Evolutionary conservation across 2,888 invertebrate genomes (phyloP).

Genomic region (Nomada fucata): DNA sequence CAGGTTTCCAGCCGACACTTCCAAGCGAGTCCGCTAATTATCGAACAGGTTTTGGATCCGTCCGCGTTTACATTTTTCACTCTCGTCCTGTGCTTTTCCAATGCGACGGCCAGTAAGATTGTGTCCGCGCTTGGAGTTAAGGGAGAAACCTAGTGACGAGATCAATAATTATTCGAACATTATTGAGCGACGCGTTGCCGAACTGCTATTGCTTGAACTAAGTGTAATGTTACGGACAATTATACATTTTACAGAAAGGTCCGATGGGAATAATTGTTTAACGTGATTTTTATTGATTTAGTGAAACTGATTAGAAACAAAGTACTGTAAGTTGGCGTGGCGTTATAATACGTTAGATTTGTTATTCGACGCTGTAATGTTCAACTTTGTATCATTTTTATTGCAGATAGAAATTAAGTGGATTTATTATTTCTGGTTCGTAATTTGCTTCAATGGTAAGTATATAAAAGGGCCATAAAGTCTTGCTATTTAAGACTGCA

Average conservation of each 20-base stretch:
- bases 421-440: too few relatives aligned
- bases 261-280: too few relatives aligned
- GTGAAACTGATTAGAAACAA: not conserved
- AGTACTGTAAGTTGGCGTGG: not conserved
- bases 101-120: not conserved
- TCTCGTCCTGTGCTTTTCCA: slow-evolving; percentile 13
- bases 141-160: not conserved
- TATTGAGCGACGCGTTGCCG: not conserved
- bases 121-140: too few relatives aligned
- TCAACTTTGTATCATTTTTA: too few relatives aligned
- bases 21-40: slow-evolving; percentile 51
- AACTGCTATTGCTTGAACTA: not conserved
- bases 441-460: too few relatives aligned
- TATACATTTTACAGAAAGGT: not conserved
- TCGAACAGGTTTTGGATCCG: slow-evolving; percentile 42
- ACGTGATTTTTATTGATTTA: not conserved
- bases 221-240: not conserved
- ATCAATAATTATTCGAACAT: slow-evolving; percentile 20
- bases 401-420: too few relatives aligned
- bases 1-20: slow-evolving; percentile 36
- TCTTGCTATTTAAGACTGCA: too few relatives aligned
- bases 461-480: too few relatives aligned
- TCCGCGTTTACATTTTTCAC: slow-evolving; percentile 34
- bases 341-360: too few relatives aligned
- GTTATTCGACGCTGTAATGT: too few relatives aligned